phyloP scores from a whole-genome alignment of 2,113 vertebrate genomes.

The Saguinus midas region DNA sequence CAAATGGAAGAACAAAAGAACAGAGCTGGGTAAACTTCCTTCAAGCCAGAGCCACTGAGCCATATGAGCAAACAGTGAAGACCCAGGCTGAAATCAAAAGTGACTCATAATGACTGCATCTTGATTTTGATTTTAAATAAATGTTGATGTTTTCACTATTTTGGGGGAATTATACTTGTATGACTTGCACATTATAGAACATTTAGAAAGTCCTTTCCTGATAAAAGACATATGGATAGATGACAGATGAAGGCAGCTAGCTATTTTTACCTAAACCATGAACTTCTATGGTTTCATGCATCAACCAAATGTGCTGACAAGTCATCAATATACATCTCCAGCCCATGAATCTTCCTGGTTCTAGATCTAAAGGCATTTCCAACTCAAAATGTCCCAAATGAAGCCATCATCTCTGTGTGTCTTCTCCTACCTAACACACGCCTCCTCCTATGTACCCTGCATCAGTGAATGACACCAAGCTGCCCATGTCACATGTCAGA shows the following conservation, averaged over 20 bases:
- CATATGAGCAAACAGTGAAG: not conserved
- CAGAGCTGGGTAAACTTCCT: not conserved
- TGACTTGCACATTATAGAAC: not conserved
- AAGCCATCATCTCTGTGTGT: not conserved
- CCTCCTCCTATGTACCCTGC: not conserved
- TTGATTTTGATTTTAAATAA: not conserved
- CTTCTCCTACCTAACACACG: not conserved
- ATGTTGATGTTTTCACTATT: not conserved
- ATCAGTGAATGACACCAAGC: not conserved
- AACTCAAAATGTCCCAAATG: not conserved
- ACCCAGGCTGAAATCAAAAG: not conserved
- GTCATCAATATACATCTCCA: not conserved
- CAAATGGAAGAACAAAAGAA: not conserved
- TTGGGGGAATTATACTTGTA: not conserved
- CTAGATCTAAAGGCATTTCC: not conserved
- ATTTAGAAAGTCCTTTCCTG: not conserved
- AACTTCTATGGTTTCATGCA: not conserved
- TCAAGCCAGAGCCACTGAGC: not conserved
- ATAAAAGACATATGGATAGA: not conserved
- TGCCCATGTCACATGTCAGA: not conserved
- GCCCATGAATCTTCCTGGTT: not conserved
- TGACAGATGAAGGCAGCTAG: not conserved
- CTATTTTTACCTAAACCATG: not conserved
- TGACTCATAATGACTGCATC: not conserved
- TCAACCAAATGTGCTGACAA: fast-evolving